Base-by-base conservation (phyloP, 2,888 invertebrate genomes). In the Stenchaetothrips biformis region DNA sequence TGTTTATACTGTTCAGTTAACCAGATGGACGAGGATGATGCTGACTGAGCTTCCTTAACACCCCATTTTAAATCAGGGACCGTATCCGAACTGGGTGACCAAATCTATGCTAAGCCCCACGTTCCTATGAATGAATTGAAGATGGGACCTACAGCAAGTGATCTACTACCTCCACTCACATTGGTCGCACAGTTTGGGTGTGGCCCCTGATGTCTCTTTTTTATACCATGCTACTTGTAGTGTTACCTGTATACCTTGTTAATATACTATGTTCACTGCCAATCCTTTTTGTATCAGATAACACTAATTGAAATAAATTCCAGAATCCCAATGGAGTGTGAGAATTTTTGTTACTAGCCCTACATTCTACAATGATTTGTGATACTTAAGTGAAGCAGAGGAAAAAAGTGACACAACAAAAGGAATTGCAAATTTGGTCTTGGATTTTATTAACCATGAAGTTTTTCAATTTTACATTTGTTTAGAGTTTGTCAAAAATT, bases 1-100 rank as follows among this genome's bases (percentile, higher is more conserved):
- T 53, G 18, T 67, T 67, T 67, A 21, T 21, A 9, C 9, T 74
- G 67, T 21, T 74, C 21, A 25, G 9, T 4, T 74, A 11, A 25
- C 6, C 67, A 25, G 25, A 11, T 25, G 67, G 25, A 4, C 37
- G n/a, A 7, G 21, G 67, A 67, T 21, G 7, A 21, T 74, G 67
- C 21, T 67, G 67, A 74, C 67, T 74, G 67, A 74, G 67, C 67
- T 74, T 74, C 67, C 67, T 74, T 11, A 25, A 74, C 67, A 74
- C 67, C 7, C 11, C 25, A 25, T 59, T 13, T 4, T 74, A 25
- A 25, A 2, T 37, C 37, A 37, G 37, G 37, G 37, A 37, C 37
- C 37, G 37, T 37, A 37, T 37, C 37, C 37, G 37, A 37, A 37
- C 37, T 37, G 37, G 37, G 37, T 2, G 37, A 37, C 37, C 37